Base-by-base conservation (phyloP, 2,113 vertebrate species). In the Xiphias gladius region DNA sequence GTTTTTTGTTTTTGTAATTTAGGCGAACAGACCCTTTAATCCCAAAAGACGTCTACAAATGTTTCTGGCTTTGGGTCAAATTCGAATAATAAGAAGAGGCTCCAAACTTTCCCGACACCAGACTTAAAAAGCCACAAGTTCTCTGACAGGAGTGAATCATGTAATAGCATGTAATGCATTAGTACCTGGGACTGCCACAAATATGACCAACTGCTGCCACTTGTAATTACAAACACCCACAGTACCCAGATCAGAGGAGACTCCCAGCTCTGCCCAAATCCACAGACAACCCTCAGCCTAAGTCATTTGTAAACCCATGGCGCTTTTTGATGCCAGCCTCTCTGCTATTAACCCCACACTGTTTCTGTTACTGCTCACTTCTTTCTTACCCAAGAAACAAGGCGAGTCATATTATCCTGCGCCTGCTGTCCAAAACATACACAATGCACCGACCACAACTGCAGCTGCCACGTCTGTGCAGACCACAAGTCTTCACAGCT, bases 221-320 rank as follows among this genome's bases (percentile, higher is more conserved):
- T 58, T 82, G 65, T 77, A 87, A 92, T 86, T 88, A 85, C 62
- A 64, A 86, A 86, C 86, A 87, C 80, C 90, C 83, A 83, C 86
- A 86, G 55, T 84, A 35, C 71, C 73, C 57, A 86, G 86, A 93
- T 88, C 87, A 91, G 72, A 87, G 57, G 48, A 88, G 76, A 79
- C 79, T 80, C 71, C 50, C 28, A 66, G 83, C 83, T 82, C 79
- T 68, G 41, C 48, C 73, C 58, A 75, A 85, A 83, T 69, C 76
- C 82, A 72, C 71, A 85, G 55, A 81, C 61, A 80, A 69, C 19
- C 69, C 63, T 84, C 75, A 39, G 41, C 46, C 71, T 61, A 58
- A 72, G 50, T 65, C 61, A 57, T 82, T 35, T 77, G 37, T 66
- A 71, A 73, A 59, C 50, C 30, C 6, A 9, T 3, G 8, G 6